Conservation (phyloP, 2,888 invertebrate genomes). For the Pachydiplax longipennis region DNA sequence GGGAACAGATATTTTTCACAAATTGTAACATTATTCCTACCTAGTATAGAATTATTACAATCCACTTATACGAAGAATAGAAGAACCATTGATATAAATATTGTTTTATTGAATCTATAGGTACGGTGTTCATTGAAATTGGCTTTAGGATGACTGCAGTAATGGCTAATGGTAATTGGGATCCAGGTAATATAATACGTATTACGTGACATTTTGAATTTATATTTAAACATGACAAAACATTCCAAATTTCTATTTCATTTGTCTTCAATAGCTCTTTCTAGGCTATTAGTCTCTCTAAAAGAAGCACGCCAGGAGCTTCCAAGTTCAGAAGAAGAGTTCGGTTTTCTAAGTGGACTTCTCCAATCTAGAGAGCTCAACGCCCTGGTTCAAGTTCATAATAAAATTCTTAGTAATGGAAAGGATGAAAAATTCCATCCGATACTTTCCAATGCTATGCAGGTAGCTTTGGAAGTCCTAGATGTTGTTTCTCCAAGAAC, state of each 20-base stretch:
- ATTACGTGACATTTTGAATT: neutral
- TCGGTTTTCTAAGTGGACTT: slow-evolving; percentile 82
- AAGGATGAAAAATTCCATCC: slow-evolving; percentile 87
- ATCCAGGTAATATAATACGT: slow-evolving; percentile 63
- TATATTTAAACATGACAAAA: neutral
- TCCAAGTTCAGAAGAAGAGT: slow-evolving; percentile 82
- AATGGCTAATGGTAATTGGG: slow-evolving; percentile 69
- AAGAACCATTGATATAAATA: neutral
- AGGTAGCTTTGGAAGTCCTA: slow-evolving; percentile 79
- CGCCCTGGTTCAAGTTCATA: slow-evolving; percentile 89
- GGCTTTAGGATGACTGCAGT: slow-evolving; percentile 64
- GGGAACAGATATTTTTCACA: neutral
- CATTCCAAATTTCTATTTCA: neutral
- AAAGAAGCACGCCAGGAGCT: slow-evolving; percentile 78
- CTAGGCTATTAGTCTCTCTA: slow-evolving; percentile 80
- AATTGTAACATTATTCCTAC: neutral
- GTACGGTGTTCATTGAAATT: neutral
- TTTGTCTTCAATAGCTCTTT: slow-evolving; percentile 69
- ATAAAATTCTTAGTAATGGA: slow-evolving; percentile 80
- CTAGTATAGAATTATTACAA: neutral
- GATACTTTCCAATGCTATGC: slow-evolving; percentile 83
- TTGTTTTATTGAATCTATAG: neutral
- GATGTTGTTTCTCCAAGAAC: slow-evolving; percentile 75
- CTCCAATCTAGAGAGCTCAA: slow-evolving; percentile 87
- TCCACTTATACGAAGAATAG: neutral